Evolutionary conservation across 2,888 invertebrate genomes (phyloP), one percentile per base, ranked within the genome.

Genomic region (Pheosia tremula): DNA sequence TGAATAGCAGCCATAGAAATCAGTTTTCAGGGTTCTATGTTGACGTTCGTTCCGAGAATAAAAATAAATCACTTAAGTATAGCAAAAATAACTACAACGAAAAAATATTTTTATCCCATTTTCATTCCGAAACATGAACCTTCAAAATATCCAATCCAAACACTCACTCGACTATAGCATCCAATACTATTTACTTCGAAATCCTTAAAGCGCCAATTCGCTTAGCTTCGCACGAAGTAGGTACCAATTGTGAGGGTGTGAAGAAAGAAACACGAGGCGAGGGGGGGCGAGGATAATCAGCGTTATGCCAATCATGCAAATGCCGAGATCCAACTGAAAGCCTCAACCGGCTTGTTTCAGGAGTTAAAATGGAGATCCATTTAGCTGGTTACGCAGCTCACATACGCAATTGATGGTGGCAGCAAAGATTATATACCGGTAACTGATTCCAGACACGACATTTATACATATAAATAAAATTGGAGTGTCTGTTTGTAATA

Each of bases 331-430:
- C 92, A 83, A 89, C 91, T 93, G 93, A 93, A 92, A 93, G 92
- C 93, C 88, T 89, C 90, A 89, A 90, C 90, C 87, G 89, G 90
- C 90, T 92, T 91, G 93, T 93, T 93, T 92, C 93, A 93, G 92
- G 92, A 93, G 93, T 93, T 93, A 93, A 93, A 93, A 93, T 93
- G 92, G 89, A 92, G 92, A 93, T 92, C 92, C 93, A 93, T 91
- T 93, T 93, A 93, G 89, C 85, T 86, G 83, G 85, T 81, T 88
- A 92, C 93, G 92, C 91, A 87, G 74, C 92, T 88, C 90, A 91
- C 92, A 92, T 92, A 92, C 91, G 90, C 90, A 91, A 92, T 90
- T 87, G 89, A 89, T 88, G 89, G 80, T 74, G 67, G 60, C 45
- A 63, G 36, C 87, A 89, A 66, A 87, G 88, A 89, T 62, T 78